Evolutionary conservation across 2,113 vertebrate genomes (phyloP).

Genomic region (Calypte anna): DNA sequence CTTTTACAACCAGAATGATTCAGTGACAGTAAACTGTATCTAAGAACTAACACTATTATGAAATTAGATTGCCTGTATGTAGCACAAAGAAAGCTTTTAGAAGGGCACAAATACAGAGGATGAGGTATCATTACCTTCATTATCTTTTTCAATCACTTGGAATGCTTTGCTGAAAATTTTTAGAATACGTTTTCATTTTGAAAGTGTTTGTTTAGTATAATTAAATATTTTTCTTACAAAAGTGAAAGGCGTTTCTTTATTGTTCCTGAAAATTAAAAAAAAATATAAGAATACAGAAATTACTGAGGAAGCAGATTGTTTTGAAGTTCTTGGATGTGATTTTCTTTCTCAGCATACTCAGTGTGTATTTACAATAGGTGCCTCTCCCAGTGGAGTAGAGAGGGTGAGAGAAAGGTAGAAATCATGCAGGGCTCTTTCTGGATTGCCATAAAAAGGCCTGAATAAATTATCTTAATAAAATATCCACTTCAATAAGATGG

Average conservation of each 20-base stretch:
- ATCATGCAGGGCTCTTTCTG: neutral
- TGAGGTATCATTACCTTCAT: neutral
- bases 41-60: neutral
- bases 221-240: neutral
- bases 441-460: neutral
- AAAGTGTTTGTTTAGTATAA: neutral
- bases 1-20: too few relatives aligned
- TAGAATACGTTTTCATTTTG: neutral
- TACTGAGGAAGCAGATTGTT: neutral
- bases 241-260: neutral
- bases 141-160: neutral
- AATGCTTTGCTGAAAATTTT: neutral
- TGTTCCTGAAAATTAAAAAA: neutral
- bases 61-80: neutral
- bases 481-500: neutral
- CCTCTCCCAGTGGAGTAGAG: neutral
- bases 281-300: neutral
- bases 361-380: neutral
- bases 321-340: neutral
- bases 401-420: neutral
- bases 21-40: neutral
- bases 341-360: neutral
- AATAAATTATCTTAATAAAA: neutral
- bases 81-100: neutral
- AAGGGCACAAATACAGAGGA: neutral